A percentile compares a stretch with the other conserved stretches of the same genome.
Evolutionary conservation across 2,797 vertebrate genomes (phyloP).

Genomic region (Yasuhikotakia modesta): DNA sequence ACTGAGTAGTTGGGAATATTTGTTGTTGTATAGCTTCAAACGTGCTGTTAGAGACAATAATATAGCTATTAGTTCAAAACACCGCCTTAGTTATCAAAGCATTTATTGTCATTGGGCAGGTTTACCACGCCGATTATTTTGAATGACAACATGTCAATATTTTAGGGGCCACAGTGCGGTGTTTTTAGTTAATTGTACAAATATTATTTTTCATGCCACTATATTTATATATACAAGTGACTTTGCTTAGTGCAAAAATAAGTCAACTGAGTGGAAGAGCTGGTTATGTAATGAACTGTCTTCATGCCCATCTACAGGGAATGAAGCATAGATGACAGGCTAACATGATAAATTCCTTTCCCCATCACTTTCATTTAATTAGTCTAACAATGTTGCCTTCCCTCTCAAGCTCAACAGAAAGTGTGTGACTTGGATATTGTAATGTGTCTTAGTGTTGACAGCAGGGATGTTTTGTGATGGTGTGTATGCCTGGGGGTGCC

Average conservation of each 20-base stretch:
- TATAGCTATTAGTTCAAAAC: too few species aligned
- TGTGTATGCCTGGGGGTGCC: constrained; percentile 7
- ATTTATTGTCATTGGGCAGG: neutral
- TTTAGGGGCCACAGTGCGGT: neutral
- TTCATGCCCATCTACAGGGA: constrained; percentile 34
- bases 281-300: constrained; percentile 39
- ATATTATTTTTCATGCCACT: neutral
- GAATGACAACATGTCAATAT: neutral
- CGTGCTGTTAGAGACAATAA: too few species aligned
- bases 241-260: constrained; percentile 18
- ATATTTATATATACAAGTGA: neutral
- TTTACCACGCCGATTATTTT: neutral
- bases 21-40: neutral
- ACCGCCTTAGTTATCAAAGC: neutral
- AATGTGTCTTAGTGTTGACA: neutral
- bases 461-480: neutral
- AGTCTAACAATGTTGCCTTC: neutral
- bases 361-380: neutral
- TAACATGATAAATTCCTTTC: constrained; percentile 26
- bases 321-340: neutral
- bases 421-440: neutral
- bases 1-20: constrained; percentile 13
- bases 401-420: neutral
- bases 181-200: neutral
- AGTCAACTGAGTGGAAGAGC: constrained; percentile 38